Evolutionary conservation across 2,113 vertebrate species (phyloP).

Genomic region (Eurystomus gularis): DNA sequence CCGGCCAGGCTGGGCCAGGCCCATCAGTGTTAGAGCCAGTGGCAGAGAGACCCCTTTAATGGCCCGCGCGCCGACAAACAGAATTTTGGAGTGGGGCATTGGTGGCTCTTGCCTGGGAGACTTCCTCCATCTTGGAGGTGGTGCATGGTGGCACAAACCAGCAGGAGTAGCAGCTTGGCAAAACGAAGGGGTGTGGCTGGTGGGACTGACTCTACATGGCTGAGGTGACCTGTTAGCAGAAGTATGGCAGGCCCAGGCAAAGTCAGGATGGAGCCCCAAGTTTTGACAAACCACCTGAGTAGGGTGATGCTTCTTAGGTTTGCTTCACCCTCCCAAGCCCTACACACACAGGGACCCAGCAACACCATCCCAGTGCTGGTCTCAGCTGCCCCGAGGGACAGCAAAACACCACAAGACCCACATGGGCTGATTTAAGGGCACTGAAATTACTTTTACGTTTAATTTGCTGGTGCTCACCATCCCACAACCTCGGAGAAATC

Average conservation of each 20-base stretch:
- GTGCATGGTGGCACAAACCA: neutral
- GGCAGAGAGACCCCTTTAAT: neutral
- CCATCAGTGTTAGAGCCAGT: neutral
- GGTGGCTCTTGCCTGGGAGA: neutral
- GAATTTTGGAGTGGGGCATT: neutral
- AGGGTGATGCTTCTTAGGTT: neutral
- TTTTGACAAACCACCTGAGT: neutral
- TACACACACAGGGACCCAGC: neutral
- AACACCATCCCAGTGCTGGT: neutral
- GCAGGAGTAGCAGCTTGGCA: neutral
- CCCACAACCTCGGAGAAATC: neutral
- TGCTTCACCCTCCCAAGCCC: neutral
- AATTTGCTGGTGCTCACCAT: neutral
- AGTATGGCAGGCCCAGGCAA: neutral
- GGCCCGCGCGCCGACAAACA: fast-evolving
- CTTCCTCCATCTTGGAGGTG: neutral
- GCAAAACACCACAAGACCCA: neutral
- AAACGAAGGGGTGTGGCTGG: neutral
- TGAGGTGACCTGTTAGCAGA: neutral
- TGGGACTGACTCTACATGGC: neutral
- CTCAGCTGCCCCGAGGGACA: neutral
- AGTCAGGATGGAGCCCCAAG: neutral
- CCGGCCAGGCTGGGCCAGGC: neutral
- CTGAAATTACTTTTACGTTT: neutral
- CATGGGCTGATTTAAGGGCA: neutral